A percentile compares a stretch with the other conserved stretches of the same genome.
Conservation (phyloP, 2,797 vertebrate genomes). For the Botia almorhae region DNA sequence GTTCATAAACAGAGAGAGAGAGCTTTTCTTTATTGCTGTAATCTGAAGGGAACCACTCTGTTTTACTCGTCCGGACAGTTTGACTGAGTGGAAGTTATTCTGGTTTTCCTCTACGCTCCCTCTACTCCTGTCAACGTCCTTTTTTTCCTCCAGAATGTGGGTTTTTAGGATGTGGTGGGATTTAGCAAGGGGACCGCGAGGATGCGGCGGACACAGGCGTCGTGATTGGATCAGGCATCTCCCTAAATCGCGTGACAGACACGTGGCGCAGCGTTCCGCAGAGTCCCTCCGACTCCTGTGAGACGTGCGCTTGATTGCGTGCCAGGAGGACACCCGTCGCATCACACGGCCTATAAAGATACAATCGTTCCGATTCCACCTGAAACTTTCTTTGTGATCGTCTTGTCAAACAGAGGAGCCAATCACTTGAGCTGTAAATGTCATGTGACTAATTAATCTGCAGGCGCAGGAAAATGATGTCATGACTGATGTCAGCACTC, state of each 20-base stretch:
- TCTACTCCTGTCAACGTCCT: conserved; percentile 27
- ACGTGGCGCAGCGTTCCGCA: conserved; percentile 7
- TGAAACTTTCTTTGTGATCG: not conserved
- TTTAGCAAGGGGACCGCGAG: conserved; percentile 41
- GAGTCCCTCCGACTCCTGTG: conserved; percentile 25
- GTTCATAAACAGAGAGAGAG: conserved; percentile 12
- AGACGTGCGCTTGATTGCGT: conserved; percentile 39
- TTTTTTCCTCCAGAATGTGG: conserved; percentile 44
- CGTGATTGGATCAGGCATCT: conserved; percentile 40
- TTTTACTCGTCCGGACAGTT: conserved; percentile 17
- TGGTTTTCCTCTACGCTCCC: conserved; percentile 24
- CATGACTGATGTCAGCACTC: not conserved
- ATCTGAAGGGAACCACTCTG: conserved; percentile 36
- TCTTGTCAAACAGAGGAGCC: too few species aligned
- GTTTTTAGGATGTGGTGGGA: conserved; percentile 51
- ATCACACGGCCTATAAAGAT: conserved; percentile 12
- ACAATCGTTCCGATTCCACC: not conserved
- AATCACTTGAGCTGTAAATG: too few species aligned
- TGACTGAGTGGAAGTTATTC: conserved; percentile 32
- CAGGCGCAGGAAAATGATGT: not conserved
- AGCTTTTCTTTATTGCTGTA: conserved; percentile 24
- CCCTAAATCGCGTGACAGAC: conserved; percentile 27
- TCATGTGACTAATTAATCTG: not conserved
- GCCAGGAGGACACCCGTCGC: not conserved
- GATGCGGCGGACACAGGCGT: conserved; percentile 22